phyloP scores from a whole-genome alignment of 1,140 invertebrate species.

The Drosophila lowei region DNA sequence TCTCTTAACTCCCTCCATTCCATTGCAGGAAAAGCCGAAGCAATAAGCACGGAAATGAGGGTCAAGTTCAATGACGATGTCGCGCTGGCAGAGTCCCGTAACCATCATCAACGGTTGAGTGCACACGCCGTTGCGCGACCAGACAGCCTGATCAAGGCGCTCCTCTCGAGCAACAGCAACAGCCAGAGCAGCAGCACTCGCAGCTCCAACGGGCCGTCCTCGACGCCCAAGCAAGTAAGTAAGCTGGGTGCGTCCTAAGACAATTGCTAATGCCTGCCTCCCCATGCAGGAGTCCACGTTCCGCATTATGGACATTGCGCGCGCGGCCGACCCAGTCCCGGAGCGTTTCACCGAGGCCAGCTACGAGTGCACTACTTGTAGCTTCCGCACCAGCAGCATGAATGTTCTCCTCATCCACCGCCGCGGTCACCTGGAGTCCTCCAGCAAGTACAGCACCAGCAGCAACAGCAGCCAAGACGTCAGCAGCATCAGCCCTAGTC shows the following conservation, averaged over 20 bases:
- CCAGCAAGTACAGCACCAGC: constrained; percentile 31
- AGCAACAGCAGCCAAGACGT: constrained; percentile 2
- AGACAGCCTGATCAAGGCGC: constrained; percentile 61
- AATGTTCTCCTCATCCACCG: constrained; percentile 62
- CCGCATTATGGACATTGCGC: constrained; percentile 62
- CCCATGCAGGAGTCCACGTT: constrained; percentile 46
- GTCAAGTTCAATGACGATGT: constrained; percentile 64
- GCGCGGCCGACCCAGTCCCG: not conserved
- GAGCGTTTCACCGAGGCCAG: constrained; percentile 2
- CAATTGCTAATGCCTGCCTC: not conserved
- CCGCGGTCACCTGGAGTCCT: constrained; percentile 39
- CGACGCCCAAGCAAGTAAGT: constrained; percentile 17
- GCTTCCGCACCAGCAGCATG: constrained; percentile 63
- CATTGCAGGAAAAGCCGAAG: constrained; percentile 41
- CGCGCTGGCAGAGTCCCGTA: constrained; percentile 19
- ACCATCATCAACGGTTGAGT: not conserved
- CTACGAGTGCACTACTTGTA: constrained; percentile 56
- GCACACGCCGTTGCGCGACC: constrained; percentile 15
- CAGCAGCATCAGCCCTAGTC: constrained; percentile 9
- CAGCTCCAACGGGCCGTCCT: constrained; percentile 3
- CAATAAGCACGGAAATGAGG: constrained; percentile 31
- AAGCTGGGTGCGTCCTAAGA: not conserved
- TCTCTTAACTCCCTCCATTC: not conserved
- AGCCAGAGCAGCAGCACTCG: constrained; percentile 18
- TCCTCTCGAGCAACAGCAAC: constrained; percentile 47